Evolutionary conservation across 1,140 invertebrate species (phyloP).

Genomic region (Camponotus floridanus): DNA sequence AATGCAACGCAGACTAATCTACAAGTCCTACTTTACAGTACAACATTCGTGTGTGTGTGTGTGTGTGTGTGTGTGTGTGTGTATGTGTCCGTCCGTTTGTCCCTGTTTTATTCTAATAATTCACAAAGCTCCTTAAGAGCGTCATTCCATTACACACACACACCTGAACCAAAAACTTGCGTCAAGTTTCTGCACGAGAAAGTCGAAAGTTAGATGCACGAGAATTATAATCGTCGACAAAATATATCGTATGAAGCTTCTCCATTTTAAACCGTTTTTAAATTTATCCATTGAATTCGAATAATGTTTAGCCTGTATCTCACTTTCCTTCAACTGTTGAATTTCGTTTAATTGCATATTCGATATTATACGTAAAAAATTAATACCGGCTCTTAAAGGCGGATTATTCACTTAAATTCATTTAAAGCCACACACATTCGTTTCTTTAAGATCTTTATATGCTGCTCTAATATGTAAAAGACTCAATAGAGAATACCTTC

Average conservation of each 20-base stretch:
- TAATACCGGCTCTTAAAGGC: constrained; percentile 16
- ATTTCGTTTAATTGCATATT: neutral
- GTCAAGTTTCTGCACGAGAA: neutral
- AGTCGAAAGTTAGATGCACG: neutral
- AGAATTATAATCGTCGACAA: neutral
- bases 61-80: too few relatives aligned
- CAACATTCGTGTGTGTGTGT: neutral
- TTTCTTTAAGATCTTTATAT: neutral
- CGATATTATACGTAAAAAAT: neutral
- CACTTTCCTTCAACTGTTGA: neutral
- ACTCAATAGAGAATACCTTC: constrained; percentile 4
- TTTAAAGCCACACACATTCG: neutral
- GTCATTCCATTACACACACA: neutral
- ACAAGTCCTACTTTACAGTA: neutral
- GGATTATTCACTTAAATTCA: constrained; percentile 56
- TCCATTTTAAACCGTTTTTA: neutral
- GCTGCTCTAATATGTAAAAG: neutral
- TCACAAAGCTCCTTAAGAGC: constrained; percentile 13
- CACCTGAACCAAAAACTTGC: neutral
- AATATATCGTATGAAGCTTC: neutral
- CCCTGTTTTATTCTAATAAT: constrained; percentile 42
- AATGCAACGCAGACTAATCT: neutral
- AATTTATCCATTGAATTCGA: neutral
- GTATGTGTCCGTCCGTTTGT: neutral
- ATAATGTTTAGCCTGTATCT: neutral